These are phyloP conservation scores for Lagenorhynchus albirostris DNA, from an alignment of 2,113 vertebrate species.

Conservation along the genomic window DNA sequence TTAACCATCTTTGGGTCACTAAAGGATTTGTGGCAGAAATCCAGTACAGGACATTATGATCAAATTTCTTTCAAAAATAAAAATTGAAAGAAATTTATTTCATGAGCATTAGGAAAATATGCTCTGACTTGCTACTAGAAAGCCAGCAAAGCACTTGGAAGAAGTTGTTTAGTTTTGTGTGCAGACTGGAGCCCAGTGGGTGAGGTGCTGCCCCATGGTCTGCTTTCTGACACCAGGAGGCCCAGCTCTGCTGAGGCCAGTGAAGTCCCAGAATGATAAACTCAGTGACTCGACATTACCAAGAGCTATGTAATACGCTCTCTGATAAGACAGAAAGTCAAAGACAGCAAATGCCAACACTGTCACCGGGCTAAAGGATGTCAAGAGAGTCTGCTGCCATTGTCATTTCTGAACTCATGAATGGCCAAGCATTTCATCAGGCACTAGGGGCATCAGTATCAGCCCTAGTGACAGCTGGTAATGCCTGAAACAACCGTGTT, in stretches of 20 bases:
- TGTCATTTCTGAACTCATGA: neutral
- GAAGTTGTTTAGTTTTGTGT: neutral
- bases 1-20: neutral
- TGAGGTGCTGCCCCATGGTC: neutral
- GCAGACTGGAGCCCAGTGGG: neutral
- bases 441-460: neutral
- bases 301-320: neutral
- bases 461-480: neutral
- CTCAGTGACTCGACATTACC: neutral
- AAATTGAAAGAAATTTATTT: neutral
- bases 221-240: neutral
- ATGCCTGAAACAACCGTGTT: neutral
- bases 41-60: neutral
- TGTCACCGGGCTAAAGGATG: fast-evolving
- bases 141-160: neutral
- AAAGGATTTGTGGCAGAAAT: neutral
- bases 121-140: neutral
- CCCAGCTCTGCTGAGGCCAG: neutral
- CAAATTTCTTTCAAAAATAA: neutral
- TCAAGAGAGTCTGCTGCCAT: neutral
- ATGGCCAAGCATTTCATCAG: neutral
- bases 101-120: neutral
- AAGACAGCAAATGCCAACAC: neutral
- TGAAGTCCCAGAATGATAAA: neutral
- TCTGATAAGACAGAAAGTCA: neutral